Percentiles rank a stretch among this genome's conserved stretches.
phyloP scores from a whole-genome alignment of 2,113 vertebrate species.

The Sapajus apella region DNA sequence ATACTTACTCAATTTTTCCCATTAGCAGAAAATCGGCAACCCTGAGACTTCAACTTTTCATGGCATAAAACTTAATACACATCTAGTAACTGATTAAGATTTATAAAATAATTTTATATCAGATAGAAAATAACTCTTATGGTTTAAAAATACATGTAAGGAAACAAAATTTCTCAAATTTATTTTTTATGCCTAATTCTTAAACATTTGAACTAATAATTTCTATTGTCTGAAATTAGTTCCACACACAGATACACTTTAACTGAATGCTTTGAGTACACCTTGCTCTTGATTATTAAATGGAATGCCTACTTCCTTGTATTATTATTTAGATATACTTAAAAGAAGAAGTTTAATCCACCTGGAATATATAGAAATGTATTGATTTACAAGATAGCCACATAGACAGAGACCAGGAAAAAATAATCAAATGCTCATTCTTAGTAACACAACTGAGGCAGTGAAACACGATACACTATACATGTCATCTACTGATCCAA shows the following conservation, averaged over 20 bases:
- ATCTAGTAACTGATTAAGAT: slow-evolving; percentile 49
- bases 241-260: slow-evolving; percentile 9
- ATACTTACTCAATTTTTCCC: neutral
- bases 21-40: slow-evolving; percentile 44
- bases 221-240: slow-evolving; percentile 22
- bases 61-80: slow-evolving; percentile 33
- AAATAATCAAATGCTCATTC: slow-evolving; percentile 63
- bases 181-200: slow-evolving; percentile 44
- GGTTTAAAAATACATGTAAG: slow-evolving; percentile 30
- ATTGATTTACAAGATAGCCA: slow-evolving; percentile 81
- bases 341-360: slow-evolving; percentile 74
- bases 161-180: slow-evolving; percentile 31
- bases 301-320: slow-evolving; percentile 17
- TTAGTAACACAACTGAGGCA: slow-evolving; percentile 79
- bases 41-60: slow-evolving; percentile 56
- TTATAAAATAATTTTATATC: slow-evolving; percentile 47
- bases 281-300: slow-evolving; percentile 31
- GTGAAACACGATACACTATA: slow-evolving; percentile 76
- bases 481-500: slow-evolving; percentile 74
- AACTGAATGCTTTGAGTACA: neutral
- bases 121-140: slow-evolving; percentile 58
- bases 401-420: slow-evolving; percentile 73
- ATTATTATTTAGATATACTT: slow-evolving; percentile 38
- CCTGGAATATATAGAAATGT: slow-evolving; percentile 78
- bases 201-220: slow-evolving; percentile 28